Percentiles rank a stretch among this genome's conserved stretches.
Conservation (phyloP, 2,113 vertebrate species). For the Saccopteryx bilineata region DNA sequence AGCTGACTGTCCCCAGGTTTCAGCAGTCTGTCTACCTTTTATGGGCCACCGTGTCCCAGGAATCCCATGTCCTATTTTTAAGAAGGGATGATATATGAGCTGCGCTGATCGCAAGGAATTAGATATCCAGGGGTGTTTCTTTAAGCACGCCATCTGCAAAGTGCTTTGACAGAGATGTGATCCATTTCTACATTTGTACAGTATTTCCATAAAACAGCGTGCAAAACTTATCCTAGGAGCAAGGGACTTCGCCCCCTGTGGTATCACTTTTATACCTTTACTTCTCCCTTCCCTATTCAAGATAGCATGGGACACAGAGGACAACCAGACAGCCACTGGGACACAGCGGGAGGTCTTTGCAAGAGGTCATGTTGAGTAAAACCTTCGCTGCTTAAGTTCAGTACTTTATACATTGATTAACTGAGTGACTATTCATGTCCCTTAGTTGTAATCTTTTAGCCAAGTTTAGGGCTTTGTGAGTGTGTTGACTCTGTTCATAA, state of each 20-base stretch:
- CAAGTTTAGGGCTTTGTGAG: not conserved
- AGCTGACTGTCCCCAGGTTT: accelerated
- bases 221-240: not conserved
- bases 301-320: not conserved
- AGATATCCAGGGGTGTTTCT: not conserved
- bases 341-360: constrained; percentile 19
- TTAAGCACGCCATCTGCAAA: not conserved
- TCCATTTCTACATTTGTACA: not conserved
- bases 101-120: not conserved
- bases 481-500: not conserved
- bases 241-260: not conserved
- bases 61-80: not conserved
- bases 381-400: not conserved
- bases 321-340: not conserved
- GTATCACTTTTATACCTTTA: not conserved
- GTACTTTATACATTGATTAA: not conserved
- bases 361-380: not conserved
- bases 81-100: not conserved
- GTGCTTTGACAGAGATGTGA: not conserved
- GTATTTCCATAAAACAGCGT: not conserved
- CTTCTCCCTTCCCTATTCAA: not conserved
- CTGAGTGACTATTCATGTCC: not conserved
- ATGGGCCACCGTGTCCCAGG: not conserved
- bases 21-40: no score
- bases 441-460: not conserved